These are phyloP conservation scores for Drosophila fulvimacula DNA, from an alignment of 2,888 invertebrate species.

Conservation along the genomic window DNA sequence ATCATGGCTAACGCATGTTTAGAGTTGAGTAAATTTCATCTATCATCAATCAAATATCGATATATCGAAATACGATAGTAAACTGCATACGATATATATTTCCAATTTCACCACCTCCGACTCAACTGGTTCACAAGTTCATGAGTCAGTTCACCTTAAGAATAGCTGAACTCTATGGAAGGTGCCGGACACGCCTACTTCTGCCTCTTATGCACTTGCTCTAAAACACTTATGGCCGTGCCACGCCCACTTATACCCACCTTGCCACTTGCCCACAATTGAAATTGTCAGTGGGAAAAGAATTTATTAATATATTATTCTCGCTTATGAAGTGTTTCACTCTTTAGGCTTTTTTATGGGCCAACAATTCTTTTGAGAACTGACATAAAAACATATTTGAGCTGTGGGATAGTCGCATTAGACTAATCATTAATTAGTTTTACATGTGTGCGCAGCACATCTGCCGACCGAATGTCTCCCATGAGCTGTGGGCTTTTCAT, in stretches of 20 bases:
- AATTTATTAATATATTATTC: neutral
- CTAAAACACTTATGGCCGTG: too few relatives aligned
- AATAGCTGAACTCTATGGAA: neutral
- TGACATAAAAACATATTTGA: constrained; percentile 4
- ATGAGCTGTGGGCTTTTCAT: constrained; percentile 48
- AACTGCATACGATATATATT: neutral
- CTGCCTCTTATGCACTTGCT: too few relatives aligned
- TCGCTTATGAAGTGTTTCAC: constrained; percentile 3
- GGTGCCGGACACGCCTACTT: neutral
- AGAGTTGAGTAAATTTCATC: too few relatives aligned
- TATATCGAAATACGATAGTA: too few relatives aligned
- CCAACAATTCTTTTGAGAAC: neutral
- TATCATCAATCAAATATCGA: too few relatives aligned
- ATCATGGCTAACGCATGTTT: too few relatives aligned
- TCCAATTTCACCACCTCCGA: neutral
- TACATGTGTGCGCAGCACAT: constrained; percentile 17
- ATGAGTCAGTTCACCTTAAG: neutral
- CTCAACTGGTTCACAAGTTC: neutral
- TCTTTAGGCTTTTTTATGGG: constrained; percentile 9
- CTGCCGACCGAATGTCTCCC: constrained; percentile 44
- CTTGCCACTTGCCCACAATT: neutral
- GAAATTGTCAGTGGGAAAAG: constrained; percentile 1
- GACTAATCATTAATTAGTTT: constrained; percentile 46
- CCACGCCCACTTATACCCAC: neutral
- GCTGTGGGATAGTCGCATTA: constrained; percentile 19